Evolutionary conservation across 2,888 invertebrate species (phyloP).

Genomic region (Melipona beecheii): DNA sequence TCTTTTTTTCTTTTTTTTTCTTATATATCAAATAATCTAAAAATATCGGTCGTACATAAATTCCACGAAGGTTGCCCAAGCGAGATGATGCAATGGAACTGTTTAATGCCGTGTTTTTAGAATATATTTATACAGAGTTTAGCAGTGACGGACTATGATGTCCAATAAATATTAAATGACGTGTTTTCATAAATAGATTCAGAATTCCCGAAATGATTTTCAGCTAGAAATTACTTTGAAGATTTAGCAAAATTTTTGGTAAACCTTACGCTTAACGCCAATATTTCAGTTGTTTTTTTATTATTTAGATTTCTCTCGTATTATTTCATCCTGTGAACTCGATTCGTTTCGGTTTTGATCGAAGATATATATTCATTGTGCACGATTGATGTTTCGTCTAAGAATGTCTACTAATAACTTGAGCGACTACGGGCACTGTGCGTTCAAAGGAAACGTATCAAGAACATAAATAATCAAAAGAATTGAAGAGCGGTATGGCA

Average conservation of each 20-base stretch:
- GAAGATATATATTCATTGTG: slow-evolving; percentile 58
- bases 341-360: neutral
- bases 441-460: slow-evolving; percentile 61
- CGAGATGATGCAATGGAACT: slow-evolving; percentile 53
- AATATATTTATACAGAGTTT: slow-evolving; percentile 32
- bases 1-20: neutral
- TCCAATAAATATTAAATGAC: slow-evolving; percentile 6
- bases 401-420: slow-evolving; percentile 21
- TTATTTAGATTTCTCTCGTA: too few relatives aligned
- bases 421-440: slow-evolving; percentile 72
- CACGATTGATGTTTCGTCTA: slow-evolving; percentile 26
- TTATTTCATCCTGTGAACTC: neutral
- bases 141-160: neutral
- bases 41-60: slow-evolving; percentile 47
- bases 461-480: slow-evolving; percentile 56
- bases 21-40: slow-evolving; percentile 27
- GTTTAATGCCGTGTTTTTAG: slow-evolving; percentile 40
- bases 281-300: neutral
- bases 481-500: slow-evolving; percentile 69
- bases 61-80: slow-evolving; percentile 30
- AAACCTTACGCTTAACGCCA: neutral
- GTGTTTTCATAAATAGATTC: neutral
- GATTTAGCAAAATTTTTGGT: neutral
- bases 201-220: neutral
- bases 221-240: neutral